These are phyloP conservation scores for Craseonycteris thonglongyai DNA, from an alignment of 2,113 vertebrate genomes.

Conservation along the genomic window DNA sequence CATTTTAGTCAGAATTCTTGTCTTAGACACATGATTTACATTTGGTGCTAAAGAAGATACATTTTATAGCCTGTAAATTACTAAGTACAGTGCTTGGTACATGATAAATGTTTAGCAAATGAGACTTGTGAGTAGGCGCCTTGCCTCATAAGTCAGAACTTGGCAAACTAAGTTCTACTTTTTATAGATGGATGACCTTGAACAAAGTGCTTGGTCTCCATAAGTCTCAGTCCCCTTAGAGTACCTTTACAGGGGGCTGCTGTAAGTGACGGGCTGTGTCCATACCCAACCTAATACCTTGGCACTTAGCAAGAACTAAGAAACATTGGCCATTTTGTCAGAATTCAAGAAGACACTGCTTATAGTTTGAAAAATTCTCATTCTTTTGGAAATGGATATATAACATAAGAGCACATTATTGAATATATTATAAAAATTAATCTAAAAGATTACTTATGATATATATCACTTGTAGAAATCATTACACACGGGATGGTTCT, in stretches of 20 bases:
- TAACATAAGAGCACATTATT: not conserved
- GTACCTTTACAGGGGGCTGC: not conserved
- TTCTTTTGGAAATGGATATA: not conserved
- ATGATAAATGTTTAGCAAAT: not conserved
- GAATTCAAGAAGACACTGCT: not conserved
- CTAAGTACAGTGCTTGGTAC: not conserved
- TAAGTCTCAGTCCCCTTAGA: not conserved
- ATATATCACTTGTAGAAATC: not conserved
- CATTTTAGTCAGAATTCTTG: not conserved
- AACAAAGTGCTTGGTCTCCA: not conserved
- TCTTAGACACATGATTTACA: not conserved
- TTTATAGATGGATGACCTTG: not conserved
- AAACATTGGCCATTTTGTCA: not conserved
- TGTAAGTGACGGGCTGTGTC: not conserved
- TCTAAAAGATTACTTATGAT: not conserved
- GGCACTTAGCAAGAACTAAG: not conserved
- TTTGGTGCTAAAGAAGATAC: not conserved
- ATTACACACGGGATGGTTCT: not conserved
- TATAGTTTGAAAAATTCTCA: not conserved
- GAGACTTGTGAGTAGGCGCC: not conserved
- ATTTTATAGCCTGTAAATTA: not conserved
- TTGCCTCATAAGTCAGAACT: not conserved
- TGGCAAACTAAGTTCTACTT: not conserved
- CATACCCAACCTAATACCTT: not conserved
- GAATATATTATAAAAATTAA: conserved; percentile 1